Conservation (phyloP, 2,888 invertebrate species). For the Linyphia triangularis region DNA sequence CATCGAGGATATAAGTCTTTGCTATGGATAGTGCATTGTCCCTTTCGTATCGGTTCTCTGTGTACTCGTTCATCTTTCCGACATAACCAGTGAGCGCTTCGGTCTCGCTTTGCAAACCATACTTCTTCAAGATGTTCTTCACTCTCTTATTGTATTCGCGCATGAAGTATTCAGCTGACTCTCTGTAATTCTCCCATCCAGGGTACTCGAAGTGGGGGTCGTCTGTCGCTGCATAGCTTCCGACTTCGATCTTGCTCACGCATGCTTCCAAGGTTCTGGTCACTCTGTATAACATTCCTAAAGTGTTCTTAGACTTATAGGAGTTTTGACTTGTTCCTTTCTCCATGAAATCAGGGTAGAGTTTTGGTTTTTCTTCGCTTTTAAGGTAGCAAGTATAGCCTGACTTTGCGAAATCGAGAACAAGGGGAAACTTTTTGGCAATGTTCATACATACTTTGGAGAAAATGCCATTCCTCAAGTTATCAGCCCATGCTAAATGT, state of each 20-base stretch:
- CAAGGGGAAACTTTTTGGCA: slow-evolving; percentile 72
- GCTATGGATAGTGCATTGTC: slow-evolving; percentile 46
- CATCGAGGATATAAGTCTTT: slow-evolving; percentile 52
- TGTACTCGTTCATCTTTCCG: slow-evolving; percentile 44
- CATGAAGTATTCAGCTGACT: slow-evolving; percentile 41
- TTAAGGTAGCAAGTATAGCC: slow-evolving; percentile 68
- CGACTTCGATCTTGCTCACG: slow-evolving; percentile 56
- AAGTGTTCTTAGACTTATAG: slow-evolving; percentile 75
- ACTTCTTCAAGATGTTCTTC: slow-evolving; percentile 69
- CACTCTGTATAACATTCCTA: slow-evolving; percentile 75
- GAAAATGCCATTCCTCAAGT: slow-evolving; percentile 71
- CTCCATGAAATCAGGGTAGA: slow-evolving; percentile 77
- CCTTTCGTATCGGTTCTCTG: slow-evolving; percentile 56
- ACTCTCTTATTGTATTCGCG: slow-evolving; percentile 54
- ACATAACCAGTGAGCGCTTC: slow-evolving; percentile 66
- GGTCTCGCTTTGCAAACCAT: slow-evolving; percentile 70
- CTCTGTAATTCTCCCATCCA: slow-evolving; percentile 72
- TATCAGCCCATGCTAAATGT: slow-evolving; percentile 76
- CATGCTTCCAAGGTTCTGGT: slow-evolving; percentile 60
- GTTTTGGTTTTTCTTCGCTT: slow-evolving; percentile 64
- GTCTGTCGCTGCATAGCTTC: neutral
- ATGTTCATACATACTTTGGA: slow-evolving; percentile 67
- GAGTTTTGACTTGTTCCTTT: slow-evolving; percentile 71
- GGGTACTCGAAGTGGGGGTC: slow-evolving; percentile 41
- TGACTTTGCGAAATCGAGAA: slow-evolving; percentile 76